Base-by-base conservation (phyloP, 37 sponge, comb jelly and placozoan species). In the Dysidea cf. avara region DNA sequence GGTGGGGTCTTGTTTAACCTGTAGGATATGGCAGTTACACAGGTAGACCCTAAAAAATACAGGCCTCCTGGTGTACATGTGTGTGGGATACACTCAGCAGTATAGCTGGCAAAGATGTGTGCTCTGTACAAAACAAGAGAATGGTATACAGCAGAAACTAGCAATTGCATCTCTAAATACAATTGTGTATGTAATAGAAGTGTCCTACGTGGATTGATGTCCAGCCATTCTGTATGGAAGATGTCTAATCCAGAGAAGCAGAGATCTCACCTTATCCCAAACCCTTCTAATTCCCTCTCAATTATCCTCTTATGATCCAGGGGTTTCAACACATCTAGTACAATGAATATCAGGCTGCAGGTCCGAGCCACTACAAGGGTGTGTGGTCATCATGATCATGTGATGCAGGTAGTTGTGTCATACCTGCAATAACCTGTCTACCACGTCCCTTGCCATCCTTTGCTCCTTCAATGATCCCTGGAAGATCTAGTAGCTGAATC, bases 381-480 rank as follows among this genome's bases (percentile, higher is more conserved):
- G 57, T 51, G 48, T 56, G 6, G 61, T 48, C 7, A 43, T 5
- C 46, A 43, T 43, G 30, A 12, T 57, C 11, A 11, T 7, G 60
- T 21, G 24, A 39, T 75, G n/a, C 46, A 43, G 5, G 46, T 43
- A 9, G 9, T 43, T 43, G 9, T 43, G 14, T 48, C 76, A 26
- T 9, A 43, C 46, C 46, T 43, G 94, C 94, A 43, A 93, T 97
- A 51, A 97, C 94, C 78, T 97, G 92, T 46, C 89, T 84, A 47
- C 99, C 99, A 80, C 99, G 55, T 57, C 99, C 99, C 55, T 95
- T 92, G 21, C 99, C 99, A 46, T 98, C 99, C 79, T 95, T 98
- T 0, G 99, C 99, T 50, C 99, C 99, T 66, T 98, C 99, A 57
- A 98, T 98, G 49, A 98, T 98, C 4, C 99, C 99, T 25, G 99